Evolutionary conservation across 1,140 invertebrate genomes (phyloP).

Genomic region (Thaumetopoea pityocampa): DNA sequence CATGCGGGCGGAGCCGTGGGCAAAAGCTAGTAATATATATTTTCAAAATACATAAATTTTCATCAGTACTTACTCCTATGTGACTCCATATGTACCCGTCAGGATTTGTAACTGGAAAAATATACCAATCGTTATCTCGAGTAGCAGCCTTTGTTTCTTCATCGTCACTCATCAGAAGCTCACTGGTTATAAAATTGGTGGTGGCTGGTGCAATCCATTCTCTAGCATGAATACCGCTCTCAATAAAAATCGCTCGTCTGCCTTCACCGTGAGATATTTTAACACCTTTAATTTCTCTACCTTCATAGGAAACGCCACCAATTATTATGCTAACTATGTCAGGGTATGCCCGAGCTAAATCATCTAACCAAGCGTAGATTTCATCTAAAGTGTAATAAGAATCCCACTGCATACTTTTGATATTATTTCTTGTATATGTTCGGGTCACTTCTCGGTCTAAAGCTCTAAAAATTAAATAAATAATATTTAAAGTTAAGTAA

Average conservation of each 20-base stretch:
- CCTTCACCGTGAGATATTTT: conserved; percentile 77
- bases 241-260: conserved; percentile 69
- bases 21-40: no score
- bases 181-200: conserved; percentile 78
- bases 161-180: conserved; percentile 74
- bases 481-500: background rate
- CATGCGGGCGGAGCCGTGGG: no score
- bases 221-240: conserved; percentile 80
- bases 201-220: conserved; percentile 83
- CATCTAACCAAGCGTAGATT: conserved; percentile 64
- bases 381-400: conserved; percentile 72
- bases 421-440: conserved; percentile 34
- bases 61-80: conserved; percentile 50
- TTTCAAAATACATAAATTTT: no score
- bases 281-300: conserved; percentile 78
- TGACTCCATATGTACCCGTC: conserved; percentile 82
- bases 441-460: conserved; percentile 44
- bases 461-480: conserved; percentile 28
- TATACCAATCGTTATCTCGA: conserved; percentile 82
- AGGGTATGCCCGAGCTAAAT: conserved; percentile 62
- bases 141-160: conserved; percentile 64
- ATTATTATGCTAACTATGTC: conserved; percentile 61
- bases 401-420: conserved; percentile 59
- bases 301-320: conserved; percentile 77
- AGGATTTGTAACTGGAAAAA: conserved; percentile 82